A percentile compares a stretch with the other conserved stretches of the same genome.
These are phyloP conservation scores for Lamellibrachia satsuma DNA, from an alignment of 2,888 invertebrate species.

Conservation along the genomic window DNA sequence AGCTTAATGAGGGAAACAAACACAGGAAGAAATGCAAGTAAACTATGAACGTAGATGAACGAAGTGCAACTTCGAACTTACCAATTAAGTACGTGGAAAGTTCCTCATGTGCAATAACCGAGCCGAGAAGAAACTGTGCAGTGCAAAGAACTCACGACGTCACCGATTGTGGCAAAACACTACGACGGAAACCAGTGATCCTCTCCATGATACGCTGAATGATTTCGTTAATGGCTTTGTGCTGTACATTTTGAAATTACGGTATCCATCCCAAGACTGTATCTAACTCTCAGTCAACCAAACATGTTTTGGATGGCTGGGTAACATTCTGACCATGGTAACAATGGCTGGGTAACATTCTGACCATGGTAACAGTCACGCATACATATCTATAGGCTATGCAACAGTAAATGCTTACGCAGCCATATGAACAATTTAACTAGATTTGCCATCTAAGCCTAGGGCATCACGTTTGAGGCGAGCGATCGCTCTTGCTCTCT, in stretches of 20 bases:
- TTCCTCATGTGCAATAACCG: background rate
- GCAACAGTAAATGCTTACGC: background rate
- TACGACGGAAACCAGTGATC: background rate
- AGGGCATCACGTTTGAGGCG: too few relatives aligned
- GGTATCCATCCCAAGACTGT: background rate
- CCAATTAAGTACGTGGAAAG: conserved; percentile 17
- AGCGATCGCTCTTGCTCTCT: too few relatives aligned
- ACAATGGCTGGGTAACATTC: background rate
- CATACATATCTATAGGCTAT: background rate
- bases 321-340: background rate
- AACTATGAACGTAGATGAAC: background rate
- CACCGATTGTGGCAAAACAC: background rate
- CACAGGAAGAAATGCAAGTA: background rate
- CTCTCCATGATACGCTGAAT: background rate
- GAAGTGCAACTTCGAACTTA: conserved; percentile 5
- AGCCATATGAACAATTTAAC: background rate
- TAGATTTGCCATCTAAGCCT: too few relatives aligned
- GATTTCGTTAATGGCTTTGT: background rate
- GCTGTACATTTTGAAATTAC: background rate
- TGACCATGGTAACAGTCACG: background rate
- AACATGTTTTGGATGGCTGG: background rate
- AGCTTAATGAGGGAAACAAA: background rate
- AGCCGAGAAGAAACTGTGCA: background rate
- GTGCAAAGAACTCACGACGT: background rate
- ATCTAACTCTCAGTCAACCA: background rate